These are phyloP conservation scores for Loriculus beryllinus DNA, from an alignment of 2,797 vertebrate species.

Conservation along the genomic window DNA sequence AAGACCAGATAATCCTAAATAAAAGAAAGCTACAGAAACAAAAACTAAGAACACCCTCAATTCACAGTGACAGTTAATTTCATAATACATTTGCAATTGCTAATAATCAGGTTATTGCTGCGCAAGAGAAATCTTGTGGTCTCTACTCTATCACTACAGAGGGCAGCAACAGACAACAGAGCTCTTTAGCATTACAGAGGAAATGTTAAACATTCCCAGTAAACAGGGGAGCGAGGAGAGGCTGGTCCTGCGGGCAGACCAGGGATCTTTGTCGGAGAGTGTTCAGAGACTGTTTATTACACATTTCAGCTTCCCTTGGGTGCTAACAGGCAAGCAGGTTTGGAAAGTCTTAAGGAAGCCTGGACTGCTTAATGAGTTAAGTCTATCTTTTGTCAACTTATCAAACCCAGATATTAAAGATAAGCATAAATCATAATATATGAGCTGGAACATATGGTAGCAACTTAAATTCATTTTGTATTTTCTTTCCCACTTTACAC, in stretches of 20 bases:
- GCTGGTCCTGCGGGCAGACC: slow-evolving; percentile 15
- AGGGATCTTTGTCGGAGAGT: neutral
- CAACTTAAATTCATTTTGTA: rapidly evolving
- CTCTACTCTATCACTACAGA: slow-evolving; percentile 78
- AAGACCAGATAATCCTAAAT: neutral
- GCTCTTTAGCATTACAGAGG: slow-evolving; percentile 56
- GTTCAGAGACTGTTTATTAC: neutral
- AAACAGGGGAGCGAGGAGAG: slow-evolving; percentile 62
- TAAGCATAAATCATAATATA: neutral
- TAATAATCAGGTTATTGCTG: slow-evolving; percentile 4
- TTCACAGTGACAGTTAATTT: neutral
- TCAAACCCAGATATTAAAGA: neutral
- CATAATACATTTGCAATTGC: rapidly evolving
- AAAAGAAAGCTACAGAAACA: neutral
- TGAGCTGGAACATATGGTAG: neutral
- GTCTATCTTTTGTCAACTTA: neutral
- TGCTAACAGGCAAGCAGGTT: neutral
- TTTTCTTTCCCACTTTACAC: neutral
- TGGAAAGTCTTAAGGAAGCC: neutral
- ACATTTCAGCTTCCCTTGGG: neutral
- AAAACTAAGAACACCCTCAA: neutral
- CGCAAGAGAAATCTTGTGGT: slow-evolving; percentile 56
- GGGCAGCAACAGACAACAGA: slow-evolving; percentile 80
- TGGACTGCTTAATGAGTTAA: neutral
- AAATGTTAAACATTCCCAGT: slow-evolving; percentile 40